Evolutionary conservation across 1,140 invertebrate genomes (phyloP).

Genomic region (Bemisia tabaci): DNA sequence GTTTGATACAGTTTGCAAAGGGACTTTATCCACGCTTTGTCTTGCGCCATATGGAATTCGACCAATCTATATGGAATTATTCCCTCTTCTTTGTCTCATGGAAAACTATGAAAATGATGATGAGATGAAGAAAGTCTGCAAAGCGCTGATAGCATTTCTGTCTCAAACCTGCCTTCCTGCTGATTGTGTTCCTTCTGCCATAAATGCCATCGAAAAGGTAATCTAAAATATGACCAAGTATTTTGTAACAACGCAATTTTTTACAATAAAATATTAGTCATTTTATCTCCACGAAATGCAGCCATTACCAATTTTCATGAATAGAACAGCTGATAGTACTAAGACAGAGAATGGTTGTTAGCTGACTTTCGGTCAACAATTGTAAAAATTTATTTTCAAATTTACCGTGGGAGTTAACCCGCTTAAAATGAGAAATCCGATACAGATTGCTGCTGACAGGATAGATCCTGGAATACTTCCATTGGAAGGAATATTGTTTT

Average conservation of each 20-base stretch:
- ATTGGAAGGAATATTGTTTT: no score
- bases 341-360: no score
- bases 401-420: no score
- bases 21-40: slow-evolving; percentile 36
- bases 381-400: no score
- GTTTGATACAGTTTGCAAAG: slow-evolving; percentile 40
- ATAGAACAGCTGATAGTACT: no score
- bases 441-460: no score
- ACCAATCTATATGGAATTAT: slow-evolving; percentile 43
- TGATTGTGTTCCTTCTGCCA: slow-evolving; percentile 35
- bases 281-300: no score
- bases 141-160: slow-evolving; percentile 46
- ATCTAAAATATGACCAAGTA: slow-evolving; percentile 6
- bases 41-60: slow-evolving; percentile 35
- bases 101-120: slow-evolving; percentile 67
- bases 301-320: no score
- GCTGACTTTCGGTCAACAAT: no score
- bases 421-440: no score
- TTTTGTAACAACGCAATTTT: neutral
- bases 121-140: slow-evolving; percentile 56
- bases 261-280: no score
- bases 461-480: no score
- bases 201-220: slow-evolving; percentile 35
- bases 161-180: slow-evolving; percentile 39
- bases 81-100: slow-evolving; percentile 53